Conservation (phyloP, 2,888 invertebrate genomes). For the Panopea generosa region DNA sequence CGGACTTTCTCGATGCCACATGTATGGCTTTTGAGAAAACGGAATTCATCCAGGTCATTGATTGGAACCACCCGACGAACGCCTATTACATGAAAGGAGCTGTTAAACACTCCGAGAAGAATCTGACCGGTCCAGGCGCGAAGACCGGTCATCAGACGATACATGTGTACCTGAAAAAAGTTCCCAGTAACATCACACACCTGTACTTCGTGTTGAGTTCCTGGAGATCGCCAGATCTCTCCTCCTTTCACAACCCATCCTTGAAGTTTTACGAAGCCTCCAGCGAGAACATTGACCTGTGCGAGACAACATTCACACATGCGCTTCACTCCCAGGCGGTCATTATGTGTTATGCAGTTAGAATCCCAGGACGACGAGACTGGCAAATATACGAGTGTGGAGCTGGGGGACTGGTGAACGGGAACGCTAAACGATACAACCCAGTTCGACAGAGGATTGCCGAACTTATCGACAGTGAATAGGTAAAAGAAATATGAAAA, state of each 20-base stretch:
- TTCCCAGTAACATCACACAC: conserved; percentile 34
- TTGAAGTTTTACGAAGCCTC: conserved; percentile 44
- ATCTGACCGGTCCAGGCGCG: conserved; percentile 22
- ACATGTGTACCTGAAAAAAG: conserved; percentile 34
- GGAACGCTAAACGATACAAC: conserved; percentile 42
- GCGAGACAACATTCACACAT: conserved; percentile 42
- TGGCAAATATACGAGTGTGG: conserved; percentile 51
- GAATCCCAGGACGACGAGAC: too few relatives aligned
- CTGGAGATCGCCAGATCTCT: conserved; percentile 44
- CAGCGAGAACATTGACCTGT: conserved; percentile 20
- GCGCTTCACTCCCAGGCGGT: conserved; percentile 43
- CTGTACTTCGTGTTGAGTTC: conserved; percentile 47
- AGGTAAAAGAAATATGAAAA: too few relatives aligned
- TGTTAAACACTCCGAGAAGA: conserved; percentile 35
- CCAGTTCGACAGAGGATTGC: conserved; percentile 19
- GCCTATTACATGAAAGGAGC: conserved; percentile 20
- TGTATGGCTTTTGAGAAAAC: conserved; percentile 31
- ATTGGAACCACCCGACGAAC: conserved; percentile 37
- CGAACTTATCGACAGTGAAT: conserved; percentile 1
- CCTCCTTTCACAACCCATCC: conserved; percentile 33
- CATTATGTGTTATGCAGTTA: conserved; percentile 43
- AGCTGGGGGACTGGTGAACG: conserved; percentile 17
- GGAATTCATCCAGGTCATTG: conserved; percentile 32
- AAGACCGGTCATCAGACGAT: conserved; percentile 43
- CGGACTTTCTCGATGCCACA: conserved; percentile 44